A percentile compares a stretch with the other conserved stretches of the same genome.
Evolutionary conservation across 2,888 invertebrate genomes (phyloP).

Genomic region (Deroplatys truncata): DNA sequence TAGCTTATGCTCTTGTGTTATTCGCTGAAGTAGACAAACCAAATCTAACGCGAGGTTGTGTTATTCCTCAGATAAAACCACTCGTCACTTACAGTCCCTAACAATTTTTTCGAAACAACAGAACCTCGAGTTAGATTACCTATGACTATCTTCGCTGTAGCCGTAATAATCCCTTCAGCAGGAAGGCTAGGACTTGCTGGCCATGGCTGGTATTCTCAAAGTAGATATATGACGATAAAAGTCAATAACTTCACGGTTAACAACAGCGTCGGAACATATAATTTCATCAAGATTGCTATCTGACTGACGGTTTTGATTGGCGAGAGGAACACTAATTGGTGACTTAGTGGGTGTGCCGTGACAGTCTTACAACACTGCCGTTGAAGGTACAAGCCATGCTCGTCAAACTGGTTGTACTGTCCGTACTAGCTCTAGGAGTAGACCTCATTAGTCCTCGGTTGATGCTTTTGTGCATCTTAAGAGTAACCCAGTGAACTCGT

Average conservation of each 20-base stretch:
- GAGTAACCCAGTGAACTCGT: too few species aligned
- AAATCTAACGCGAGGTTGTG: too few species aligned
- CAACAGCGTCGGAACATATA: background rate
- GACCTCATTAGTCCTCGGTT: too few species aligned
- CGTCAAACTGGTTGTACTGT: background rate
- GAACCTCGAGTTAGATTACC: too few species aligned
- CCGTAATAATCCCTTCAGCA: background rate
- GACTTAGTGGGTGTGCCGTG: background rate
- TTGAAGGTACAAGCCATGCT: background rate
- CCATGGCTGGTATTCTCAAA: background rate
- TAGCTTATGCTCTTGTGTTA: too few species aligned
- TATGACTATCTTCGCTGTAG: too few species aligned
- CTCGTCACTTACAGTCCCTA: too few species aligned
- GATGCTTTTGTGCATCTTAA: too few species aligned
- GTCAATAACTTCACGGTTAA: background rate
- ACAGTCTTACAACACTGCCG: background rate
- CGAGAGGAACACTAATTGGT: background rate
- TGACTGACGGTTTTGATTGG: background rate
- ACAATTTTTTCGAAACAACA: too few species aligned
- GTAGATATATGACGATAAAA: background rate
- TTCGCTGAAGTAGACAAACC: too few species aligned
- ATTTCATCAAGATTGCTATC: background rate
- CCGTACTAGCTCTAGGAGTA: too few species aligned
- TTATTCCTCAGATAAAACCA: too few species aligned
- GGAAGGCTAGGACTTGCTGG: background rate